Evolutionary conservation across 2,888 invertebrate genomes (phyloP), one percentile per base, ranked within the genome.

Genomic region (Brenthis hecate): DNA sequence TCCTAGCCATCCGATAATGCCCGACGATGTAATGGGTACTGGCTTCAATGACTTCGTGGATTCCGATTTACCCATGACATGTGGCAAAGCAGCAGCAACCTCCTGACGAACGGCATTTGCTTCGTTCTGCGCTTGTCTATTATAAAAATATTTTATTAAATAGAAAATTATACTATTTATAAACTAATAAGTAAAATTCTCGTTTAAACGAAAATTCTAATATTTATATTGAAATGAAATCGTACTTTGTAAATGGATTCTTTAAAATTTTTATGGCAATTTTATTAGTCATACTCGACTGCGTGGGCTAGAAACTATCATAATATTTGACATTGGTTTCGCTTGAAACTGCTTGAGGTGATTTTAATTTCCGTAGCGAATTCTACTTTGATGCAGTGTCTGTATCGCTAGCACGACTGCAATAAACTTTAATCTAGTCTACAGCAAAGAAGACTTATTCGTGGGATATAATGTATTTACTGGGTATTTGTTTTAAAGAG

Each of bases 1-100:
- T 53, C 86, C 80, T 11, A 92, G 81, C 92, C 92, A 92, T 56
- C 92, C 92, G 66, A 91, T 80, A 65, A 81, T 48, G 14, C 91
- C 90, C 3, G 87, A 86, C 2, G 85, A 80, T 0, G 91, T 91
- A n/a, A 80, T 63, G 1, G 92, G 92, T 36, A 91, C 87, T 0
- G 92, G 92, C 71, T 92, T 91, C 68, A 91, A 75, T 19, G 82
- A 77, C 72, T 83, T 89, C n/a, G 69, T 62, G 3, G 72, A 72
- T 19, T 86, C 84, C 23, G 71, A 28, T 74, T 83, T 85, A n/a
- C 64, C 63, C 0, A 69, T 66, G 8, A 73, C 79, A 63, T 75
- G 81, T 13, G 86, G 83, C 6, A 88, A 77, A 48, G 78, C 77
- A 2, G 74, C 76, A 1, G 85, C 82, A 3, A 82, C 78, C 68